A percentile compares a stretch with the other conserved stretches of the same genome.
These are phyloP conservation scores for Limonius californicus DNA, from an alignment of 1,140 invertebrate genomes.

Conservation along the genomic window DNA sequence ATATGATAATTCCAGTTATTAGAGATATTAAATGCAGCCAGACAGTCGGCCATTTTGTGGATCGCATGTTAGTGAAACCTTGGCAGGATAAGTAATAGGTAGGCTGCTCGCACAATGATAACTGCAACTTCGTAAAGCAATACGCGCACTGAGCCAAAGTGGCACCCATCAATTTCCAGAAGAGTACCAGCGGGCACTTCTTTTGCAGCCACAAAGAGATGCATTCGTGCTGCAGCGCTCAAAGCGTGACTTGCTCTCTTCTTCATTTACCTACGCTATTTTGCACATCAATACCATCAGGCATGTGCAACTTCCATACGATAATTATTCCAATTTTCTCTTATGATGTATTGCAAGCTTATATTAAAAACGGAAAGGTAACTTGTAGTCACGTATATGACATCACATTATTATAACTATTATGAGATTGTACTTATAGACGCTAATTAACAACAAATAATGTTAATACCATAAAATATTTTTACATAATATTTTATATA, in stretches of 20 bases:
- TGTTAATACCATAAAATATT: too few species aligned
- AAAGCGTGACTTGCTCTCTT: conserved; percentile 6
- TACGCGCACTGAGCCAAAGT: conserved; percentile 9
- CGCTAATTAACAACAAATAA: too few species aligned
- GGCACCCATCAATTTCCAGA: conserved; percentile 18
- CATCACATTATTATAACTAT: neutral
- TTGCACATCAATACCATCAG: conserved; percentile 12
- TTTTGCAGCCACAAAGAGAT: neutral
- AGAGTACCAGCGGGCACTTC: neutral
- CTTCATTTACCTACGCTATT: neutral
- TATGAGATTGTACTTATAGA: too few species aligned
- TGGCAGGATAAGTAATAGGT: conserved; percentile 39
- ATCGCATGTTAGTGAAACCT: conserved; percentile 37
- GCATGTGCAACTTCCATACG: conserved; percentile 12
- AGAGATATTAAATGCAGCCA: conserved; percentile 35
- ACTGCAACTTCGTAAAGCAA: conserved; percentile 23
- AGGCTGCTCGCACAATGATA: conserved; percentile 38
- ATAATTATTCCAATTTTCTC: neutral
- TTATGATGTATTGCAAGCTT: neutral
- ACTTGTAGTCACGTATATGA: neutral
- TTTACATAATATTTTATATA: too few species aligned
- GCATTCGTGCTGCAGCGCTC: conserved; percentile 3
- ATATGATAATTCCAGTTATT: conserved; percentile 44
- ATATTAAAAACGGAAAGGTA: neutral
- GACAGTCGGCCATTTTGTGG: conserved; percentile 42